Percentiles rank a stretch among this genome's conserved stretches.
phyloP scores from a whole-genome alignment of 2,888 invertebrate species.

The Galeruca laticollis region DNA sequence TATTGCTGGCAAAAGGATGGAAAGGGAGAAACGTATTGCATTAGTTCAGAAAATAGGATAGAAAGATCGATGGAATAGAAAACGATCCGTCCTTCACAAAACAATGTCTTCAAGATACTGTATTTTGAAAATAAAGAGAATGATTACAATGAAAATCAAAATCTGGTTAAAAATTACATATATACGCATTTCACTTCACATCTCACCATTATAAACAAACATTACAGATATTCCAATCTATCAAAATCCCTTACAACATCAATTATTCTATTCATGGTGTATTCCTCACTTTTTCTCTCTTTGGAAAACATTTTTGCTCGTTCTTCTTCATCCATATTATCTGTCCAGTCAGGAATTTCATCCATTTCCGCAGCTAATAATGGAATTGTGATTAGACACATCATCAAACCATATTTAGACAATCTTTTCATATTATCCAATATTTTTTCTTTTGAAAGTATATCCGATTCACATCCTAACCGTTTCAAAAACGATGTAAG shows the following conservation, averaged over 20 bases:
- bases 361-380: slow-evolving; percentile 29
- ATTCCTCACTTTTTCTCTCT: slow-evolving; percentile 28
- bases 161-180: too few species aligned
- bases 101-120: too few species aligned
- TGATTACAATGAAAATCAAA: too few species aligned
- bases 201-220: too few species aligned
- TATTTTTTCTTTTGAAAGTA: slow-evolving; percentile 23
- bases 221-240: slow-evolving; percentile 29
- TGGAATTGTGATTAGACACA: slow-evolving; percentile 34
- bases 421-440: slow-evolving; percentile 29
- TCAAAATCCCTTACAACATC: slow-evolving; percentile 35
- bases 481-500: slow-evolving; percentile 14
- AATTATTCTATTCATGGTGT: slow-evolving; percentile 21
- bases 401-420: slow-evolving; percentile 38
- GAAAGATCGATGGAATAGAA: too few species aligned
- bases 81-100: too few species aligned
- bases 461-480: slow-evolving; percentile 8
- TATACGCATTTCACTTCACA: too few species aligned
- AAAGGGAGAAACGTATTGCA: too few species aligned
- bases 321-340: slow-evolving; percentile 23
- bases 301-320: slow-evolving; percentile 31
- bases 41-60: too few species aligned
- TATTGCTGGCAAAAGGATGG: too few species aligned
- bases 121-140: too few species aligned
- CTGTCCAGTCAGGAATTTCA: slow-evolving; percentile 38